These are phyloP conservation scores for Batillaria attramentaria DNA, from an alignment of 1,140 invertebrate species.

Conservation along the genomic window DNA sequence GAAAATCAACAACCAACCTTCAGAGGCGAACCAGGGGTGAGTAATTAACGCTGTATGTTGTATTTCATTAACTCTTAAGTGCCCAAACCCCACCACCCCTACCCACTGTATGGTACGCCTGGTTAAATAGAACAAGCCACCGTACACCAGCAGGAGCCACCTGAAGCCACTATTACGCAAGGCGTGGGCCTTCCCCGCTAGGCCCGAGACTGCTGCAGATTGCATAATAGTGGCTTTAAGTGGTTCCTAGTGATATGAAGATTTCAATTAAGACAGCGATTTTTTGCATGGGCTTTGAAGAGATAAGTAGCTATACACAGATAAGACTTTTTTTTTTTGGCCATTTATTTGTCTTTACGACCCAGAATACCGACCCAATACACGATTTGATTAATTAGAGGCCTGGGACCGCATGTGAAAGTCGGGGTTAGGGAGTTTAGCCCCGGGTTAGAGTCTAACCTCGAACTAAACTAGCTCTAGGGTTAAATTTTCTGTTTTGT, in stretches of 20 bases:
- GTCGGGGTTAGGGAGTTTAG: not conserved
- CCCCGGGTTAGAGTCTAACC: not conserved
- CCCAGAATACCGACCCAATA: not conserved
- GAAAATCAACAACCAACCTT: not conserved
- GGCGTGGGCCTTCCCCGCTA: not conserved
- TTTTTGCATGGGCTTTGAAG: too few species aligned
- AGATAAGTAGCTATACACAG: too few species aligned
- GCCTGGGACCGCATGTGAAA: too few species aligned
- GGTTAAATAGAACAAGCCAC: not conserved
- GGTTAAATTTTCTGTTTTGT: not conserved
- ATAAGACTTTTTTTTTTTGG: not conserved
- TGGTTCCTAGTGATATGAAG: not conserved
- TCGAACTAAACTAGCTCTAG: not conserved
- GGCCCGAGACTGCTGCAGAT: not conserved
- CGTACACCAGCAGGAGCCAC: not conserved
- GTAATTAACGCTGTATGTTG: not conserved
- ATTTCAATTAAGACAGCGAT: not conserved
- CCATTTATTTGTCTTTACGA: not conserved
- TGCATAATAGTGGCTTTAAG: not conserved
- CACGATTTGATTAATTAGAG: not conserved
- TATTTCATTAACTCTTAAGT: too few species aligned
- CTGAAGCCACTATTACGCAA: not conserved
- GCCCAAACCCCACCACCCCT: too few species aligned
- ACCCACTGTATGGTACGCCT: not conserved
- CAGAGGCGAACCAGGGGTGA: not conserved